Conservation (phyloP, 2,797 vertebrate genomes). For the Darevskia mixta region DNA sequence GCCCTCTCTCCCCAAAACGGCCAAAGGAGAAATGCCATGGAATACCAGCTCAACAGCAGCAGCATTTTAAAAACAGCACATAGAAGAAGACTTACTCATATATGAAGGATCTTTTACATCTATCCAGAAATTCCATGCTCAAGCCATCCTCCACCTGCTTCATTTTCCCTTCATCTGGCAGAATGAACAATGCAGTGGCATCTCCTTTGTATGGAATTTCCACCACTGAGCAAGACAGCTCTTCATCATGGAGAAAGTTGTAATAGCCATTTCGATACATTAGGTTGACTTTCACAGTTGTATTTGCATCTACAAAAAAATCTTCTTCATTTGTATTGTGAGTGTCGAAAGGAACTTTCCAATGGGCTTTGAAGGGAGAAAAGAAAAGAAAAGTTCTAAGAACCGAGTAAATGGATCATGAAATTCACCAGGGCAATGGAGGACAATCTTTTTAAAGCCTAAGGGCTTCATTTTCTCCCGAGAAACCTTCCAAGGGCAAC, state of each 20-base stretch:
- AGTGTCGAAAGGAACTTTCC: slow-evolving; percentile 69
- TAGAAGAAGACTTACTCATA: slow-evolving; percentile 42
- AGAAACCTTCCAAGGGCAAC: too few species aligned
- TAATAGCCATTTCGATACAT: slow-evolving; percentile 77
- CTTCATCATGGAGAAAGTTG: slow-evolving; percentile 72
- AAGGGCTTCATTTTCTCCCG: too few species aligned
- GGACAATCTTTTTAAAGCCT: too few species aligned
- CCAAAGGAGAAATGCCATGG: too few species aligned
- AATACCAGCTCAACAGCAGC: too few species aligned
- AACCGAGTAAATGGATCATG: neutral
- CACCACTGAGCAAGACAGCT: slow-evolving; percentile 79
- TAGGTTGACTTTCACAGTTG: slow-evolving; percentile 84
- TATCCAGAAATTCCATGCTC: slow-evolving; percentile 57
- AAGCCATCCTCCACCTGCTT: slow-evolving; percentile 63
- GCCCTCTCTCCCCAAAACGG: too few species aligned
- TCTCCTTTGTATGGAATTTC: slow-evolving; percentile 81
- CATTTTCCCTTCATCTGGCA: slow-evolving; percentile 78
- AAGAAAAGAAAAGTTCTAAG: neutral
- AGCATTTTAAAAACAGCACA: neutral
- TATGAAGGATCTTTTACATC: slow-evolving; percentile 50
- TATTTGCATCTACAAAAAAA: slow-evolving; percentile 80
- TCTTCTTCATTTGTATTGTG: neutral
- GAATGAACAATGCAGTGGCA: slow-evolving; percentile 79
- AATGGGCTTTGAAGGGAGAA: slow-evolving; percentile 62
- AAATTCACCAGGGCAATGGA: neutral